phyloP scores from a whole-genome alignment of 2,888 invertebrate species.

The Silvanus unidentatus region DNA sequence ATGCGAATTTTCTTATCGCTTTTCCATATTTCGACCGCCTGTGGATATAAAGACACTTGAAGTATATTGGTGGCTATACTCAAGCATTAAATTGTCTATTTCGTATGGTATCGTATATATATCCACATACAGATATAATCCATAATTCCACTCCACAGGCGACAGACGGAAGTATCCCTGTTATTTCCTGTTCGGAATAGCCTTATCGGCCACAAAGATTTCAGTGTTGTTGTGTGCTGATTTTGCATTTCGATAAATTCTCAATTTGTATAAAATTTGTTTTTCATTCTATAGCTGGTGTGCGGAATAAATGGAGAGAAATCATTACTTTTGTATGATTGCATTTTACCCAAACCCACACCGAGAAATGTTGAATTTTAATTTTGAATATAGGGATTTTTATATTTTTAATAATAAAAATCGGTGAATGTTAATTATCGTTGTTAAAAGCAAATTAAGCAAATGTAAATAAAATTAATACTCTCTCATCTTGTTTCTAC shows the following conservation, averaged over 20 bases:
- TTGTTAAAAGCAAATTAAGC: slow-evolving; percentile 16
- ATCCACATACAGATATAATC: slow-evolving; percentile 24
- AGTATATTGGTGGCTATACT: not conserved
- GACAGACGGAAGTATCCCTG: slow-evolving; percentile 34
- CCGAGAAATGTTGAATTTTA: no score
- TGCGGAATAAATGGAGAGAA: no score
- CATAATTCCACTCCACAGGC: slow-evolving; percentile 32
- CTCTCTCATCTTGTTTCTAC: slow-evolving; percentile 22
- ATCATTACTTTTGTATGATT: no score
- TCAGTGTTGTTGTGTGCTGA: slow-evolving; percentile 24
- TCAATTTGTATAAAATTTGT: slow-evolving; percentile 14
- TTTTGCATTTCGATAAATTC: slow-evolving; percentile 25
- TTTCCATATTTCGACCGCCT: no score
- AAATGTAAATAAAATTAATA: slow-evolving; percentile 20
- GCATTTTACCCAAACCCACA: no score
- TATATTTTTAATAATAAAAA: no score
- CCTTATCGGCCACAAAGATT: slow-evolving; percentile 24
- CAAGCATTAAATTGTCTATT: not conserved
- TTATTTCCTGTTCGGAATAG: slow-evolving; percentile 29
- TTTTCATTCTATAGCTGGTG: no score
- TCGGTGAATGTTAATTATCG: not conserved
- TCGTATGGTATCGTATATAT: not conserved
- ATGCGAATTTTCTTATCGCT: no score
- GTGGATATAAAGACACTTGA: not conserved
- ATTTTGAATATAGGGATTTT: no score